A percentile compares a stretch with the other conserved stretches of the same genome.
Conservation (phyloP, 2,888 invertebrate species). For the Chrysolina americana region DNA sequence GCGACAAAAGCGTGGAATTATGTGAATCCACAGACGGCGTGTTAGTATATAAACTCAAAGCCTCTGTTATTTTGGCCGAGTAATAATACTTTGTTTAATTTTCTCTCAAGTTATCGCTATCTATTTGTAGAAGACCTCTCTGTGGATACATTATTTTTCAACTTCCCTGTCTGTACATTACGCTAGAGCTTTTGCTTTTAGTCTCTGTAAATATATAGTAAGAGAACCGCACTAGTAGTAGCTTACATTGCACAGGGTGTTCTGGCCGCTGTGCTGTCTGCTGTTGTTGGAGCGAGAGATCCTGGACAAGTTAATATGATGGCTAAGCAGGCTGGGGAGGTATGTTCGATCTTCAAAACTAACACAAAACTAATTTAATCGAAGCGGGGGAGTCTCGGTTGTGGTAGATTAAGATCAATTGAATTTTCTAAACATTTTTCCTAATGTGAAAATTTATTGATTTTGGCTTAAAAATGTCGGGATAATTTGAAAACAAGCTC, state of each 20-base stretch:
- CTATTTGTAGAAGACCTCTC: background rate
- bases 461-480: background rate
- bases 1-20: too few relatives aligned
- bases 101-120: too few relatives aligned
- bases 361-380: slow-evolving; percentile 16
- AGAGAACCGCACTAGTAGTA: slow-evolving; percentile 64
- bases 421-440: too few relatives aligned
- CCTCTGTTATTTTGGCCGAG: too few relatives aligned
- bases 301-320: slow-evolving; percentile 93
- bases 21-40: too few relatives aligned
- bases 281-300: slow-evolving; percentile 91
- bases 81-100: too few relatives aligned
- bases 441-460: background rate
- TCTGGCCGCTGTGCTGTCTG: slow-evolving; percentile 92
- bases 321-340: slow-evolving; percentile 97
- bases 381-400: background rate
- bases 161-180: slow-evolving; percentile 14
- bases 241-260: slow-evolving; percentile 82
- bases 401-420: background rate
- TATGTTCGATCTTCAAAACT: slow-evolving; percentile 72
- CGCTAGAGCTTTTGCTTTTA: slow-evolving; percentile 39
- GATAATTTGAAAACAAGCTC: too few relatives aligned
- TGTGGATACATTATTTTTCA: background rate
- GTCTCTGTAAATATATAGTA: slow-evolving; percentile 41
- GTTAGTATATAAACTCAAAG: too few relatives aligned